Evolutionary conservation across 2,888 invertebrate species (phyloP).

Genomic region (Keiferia lycopersicella): DNA sequence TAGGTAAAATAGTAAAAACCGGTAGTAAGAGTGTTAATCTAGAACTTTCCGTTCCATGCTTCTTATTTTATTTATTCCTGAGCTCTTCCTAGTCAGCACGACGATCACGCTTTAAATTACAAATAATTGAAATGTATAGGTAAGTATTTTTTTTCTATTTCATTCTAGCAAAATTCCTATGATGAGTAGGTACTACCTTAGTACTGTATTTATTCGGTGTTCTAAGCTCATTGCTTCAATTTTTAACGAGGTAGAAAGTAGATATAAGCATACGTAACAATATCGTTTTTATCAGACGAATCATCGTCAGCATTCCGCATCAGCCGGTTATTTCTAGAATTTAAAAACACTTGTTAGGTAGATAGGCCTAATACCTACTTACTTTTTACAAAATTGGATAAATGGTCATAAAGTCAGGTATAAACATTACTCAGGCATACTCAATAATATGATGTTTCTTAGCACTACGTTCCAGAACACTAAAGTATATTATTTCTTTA

Average conservation of each 20-base stretch:
- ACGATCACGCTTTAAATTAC: conserved; percentile 36
- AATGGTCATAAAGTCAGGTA: too few relatives aligned
- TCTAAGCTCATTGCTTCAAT: not conserved
- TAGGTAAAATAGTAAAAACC: too few relatives aligned
- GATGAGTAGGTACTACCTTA: too few relatives aligned
- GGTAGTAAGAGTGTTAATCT: not conserved
- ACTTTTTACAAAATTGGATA: too few relatives aligned
- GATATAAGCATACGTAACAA: too few relatives aligned
- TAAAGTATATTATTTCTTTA: not conserved
- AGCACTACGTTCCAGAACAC: not conserved
- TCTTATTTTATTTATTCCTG: conserved; percentile 23
- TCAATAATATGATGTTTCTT: not conserved
- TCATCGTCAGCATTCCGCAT: too few relatives aligned
- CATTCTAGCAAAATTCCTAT: too few relatives aligned
- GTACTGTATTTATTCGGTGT: too few relatives aligned
- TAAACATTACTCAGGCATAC: not conserved
- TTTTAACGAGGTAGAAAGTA: not conserved
- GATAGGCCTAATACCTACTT: too few relatives aligned
- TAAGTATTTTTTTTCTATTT: not conserved
- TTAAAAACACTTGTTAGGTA: too few relatives aligned
- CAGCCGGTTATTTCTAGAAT: too few relatives aligned
- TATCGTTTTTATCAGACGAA: too few relatives aligned
- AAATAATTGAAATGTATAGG: conserved; percentile 23
- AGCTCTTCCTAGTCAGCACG: conserved; percentile 24
- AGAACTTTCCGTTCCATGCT: not conserved